Conservation (phyloP, 2,797 vertebrate genomes). For the Brachyalestes nurse region DNA sequence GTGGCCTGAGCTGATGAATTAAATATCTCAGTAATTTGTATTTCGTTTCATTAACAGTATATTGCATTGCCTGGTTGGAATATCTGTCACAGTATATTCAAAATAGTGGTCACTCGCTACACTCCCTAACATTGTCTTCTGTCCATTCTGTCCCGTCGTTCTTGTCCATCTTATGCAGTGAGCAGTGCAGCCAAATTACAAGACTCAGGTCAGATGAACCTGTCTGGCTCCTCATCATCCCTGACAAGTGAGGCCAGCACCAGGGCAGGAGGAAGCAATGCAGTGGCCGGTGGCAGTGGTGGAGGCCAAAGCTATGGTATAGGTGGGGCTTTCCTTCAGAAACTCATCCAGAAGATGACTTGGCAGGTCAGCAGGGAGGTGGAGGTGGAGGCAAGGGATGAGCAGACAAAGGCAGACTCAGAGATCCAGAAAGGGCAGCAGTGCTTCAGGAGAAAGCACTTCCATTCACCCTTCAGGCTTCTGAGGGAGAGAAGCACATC, state of each 20-base stretch:
- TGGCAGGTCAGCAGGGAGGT: constrained; percentile 48
- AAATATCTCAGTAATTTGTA: no score
- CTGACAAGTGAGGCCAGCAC: constrained; percentile 88
- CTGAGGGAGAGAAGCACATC: constrained; percentile 85
- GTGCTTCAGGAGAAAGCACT: constrained; percentile 61
- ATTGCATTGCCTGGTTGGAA: no score
- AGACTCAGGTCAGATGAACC: constrained; percentile 84
- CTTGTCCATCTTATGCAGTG: constrained; percentile 64
- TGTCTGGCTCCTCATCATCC: constrained; percentile 88
- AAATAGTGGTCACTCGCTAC: background rate
- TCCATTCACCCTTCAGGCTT: constrained; percentile 77
- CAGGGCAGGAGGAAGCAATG: constrained; percentile 81
- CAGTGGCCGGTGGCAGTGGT: constrained; percentile 68
- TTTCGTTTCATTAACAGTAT: no score
- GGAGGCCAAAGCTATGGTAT: constrained; percentile 91
- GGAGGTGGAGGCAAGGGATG: constrained; percentile 32
- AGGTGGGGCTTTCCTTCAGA: constrained; percentile 93
- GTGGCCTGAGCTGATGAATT: no score
- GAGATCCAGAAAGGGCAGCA: constrained; percentile 44
- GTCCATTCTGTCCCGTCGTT: constrained; percentile 49
- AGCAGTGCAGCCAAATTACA: constrained; percentile 80
- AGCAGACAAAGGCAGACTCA: constrained; percentile 35
- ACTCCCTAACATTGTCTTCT: background rate
- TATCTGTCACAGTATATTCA: background rate
- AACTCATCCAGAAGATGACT: constrained; percentile 86